Evolutionary conservation across 2,888 invertebrate species (phyloP).

Genomic region (Smittia sp.): DNA sequence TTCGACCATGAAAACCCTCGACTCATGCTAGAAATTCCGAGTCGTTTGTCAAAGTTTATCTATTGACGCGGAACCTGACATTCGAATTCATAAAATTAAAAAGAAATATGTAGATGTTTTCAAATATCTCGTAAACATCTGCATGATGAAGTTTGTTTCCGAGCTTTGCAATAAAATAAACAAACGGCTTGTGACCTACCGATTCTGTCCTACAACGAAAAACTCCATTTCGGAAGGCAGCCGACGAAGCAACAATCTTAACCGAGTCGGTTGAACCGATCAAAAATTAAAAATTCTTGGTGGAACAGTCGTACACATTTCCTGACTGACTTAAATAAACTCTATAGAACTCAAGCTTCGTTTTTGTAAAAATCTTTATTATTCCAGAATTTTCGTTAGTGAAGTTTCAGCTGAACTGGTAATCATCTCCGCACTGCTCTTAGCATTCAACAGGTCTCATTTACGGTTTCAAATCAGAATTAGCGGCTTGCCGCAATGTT

Average conservation of each 20-base stretch:
- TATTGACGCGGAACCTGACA: conserved; percentile 45
- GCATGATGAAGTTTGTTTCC: conserved; percentile 57
- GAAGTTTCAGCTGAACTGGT: no score
- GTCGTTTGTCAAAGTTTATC: conserved; percentile 56
- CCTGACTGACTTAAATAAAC: conserved; percentile 11
- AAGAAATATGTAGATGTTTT: no score
- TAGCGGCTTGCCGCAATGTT: no score
- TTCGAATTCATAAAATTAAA: conserved; percentile 49
- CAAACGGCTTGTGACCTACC: conserved; percentile 57
- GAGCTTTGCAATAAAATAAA: conserved; percentile 54
- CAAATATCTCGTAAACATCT: conserved; percentile 56
- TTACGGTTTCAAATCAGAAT: no score
- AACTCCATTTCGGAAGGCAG: conserved; percentile 55
- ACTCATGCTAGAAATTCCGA: conserved; percentile 53
- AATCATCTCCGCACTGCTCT: no score
- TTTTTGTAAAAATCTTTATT: no score
- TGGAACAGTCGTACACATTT: conserved; percentile 8
- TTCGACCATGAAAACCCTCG: conserved; percentile 43
- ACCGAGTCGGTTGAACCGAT: conserved; percentile 50
- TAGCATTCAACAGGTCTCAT: no score
- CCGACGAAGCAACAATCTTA: conserved; percentile 54
- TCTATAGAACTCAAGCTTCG: no score
- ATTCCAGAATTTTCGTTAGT: no score
- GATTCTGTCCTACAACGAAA: conserved; percentile 55
- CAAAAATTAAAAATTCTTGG: conserved; percentile 51